Evolutionary conservation across 2,797 vertebrate species (phyloP), one percentile per base, ranked within the genome.

Genomic region (Urosaurus nigricauda): DNA sequence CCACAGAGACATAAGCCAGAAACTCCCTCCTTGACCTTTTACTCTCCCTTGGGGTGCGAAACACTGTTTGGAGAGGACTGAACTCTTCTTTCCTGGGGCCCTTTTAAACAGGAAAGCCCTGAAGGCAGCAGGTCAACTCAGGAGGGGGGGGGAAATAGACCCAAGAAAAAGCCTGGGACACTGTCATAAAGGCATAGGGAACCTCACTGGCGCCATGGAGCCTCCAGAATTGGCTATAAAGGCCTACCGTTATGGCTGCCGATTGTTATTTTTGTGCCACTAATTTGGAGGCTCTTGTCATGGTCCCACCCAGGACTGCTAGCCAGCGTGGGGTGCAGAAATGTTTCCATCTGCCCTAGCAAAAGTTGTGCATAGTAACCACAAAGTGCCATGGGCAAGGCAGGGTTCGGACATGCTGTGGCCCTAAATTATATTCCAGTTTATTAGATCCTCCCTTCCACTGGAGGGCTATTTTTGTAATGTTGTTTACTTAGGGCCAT

Each of bases 1-100:
- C 79, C 58, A 0, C 56, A 43, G 88, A 89, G 88, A 86, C 79
- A 78, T 65, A 89, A 89, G 84, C 84, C 88, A 89, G 88, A 89
- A 89, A 86, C 35, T 68, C n/a, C 35, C 14, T 70, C 79, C 68
- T 2, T 83, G 88, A 83, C 84, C 84, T 89, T 86, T 83, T 77
- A 79, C 58, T 83, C 8, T 83, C 79, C 84, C 79, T 56, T 77
- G 79, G 84, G 84, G 84, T 83, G 35, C 47, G 75, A 78, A 58
- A 47, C 56, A 58, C 29, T 58, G n/a, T 85, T 84, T 70, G 78
- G 35, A 70, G 24, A 78, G n/a, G 81, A 19, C 9, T 86, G 78
- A 86, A 86, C 79, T 47, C 84, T 58, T 68, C 35, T 43, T 58
- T 83, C 11, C 60, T 56, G 24, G 24, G 53, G 8, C 65, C 53